Evolutionary conservation across 2,113 vertebrate species (phyloP).

Genomic region (Ageneiosus marmoratus): DNA sequence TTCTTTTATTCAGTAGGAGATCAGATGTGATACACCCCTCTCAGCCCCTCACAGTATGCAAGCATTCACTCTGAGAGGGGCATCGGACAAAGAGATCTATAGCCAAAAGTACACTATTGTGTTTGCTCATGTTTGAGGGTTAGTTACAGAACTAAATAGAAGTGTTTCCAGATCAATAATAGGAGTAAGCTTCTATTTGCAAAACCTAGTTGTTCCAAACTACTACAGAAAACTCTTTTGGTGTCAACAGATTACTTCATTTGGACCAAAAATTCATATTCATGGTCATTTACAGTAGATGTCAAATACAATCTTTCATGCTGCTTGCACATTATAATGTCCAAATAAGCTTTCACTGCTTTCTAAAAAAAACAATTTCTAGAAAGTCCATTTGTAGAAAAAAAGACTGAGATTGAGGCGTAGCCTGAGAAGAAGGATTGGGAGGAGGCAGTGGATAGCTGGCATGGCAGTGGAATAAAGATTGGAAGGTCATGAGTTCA

Average conservation of each 20-base stretch:
- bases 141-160: neutral
- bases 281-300: neutral
- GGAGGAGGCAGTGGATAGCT: too few species aligned
- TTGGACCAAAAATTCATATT: too few species aligned
- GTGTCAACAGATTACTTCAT: neutral
- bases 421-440: too few species aligned
- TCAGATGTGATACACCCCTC: slow-evolving; percentile 29
- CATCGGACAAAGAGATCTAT: slow-evolving; percentile 31
- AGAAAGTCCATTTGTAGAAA: too few species aligned
- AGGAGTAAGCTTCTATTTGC: neutral
- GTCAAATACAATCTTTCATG: too few species aligned
- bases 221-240: neutral
- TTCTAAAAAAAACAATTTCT: too few species aligned
- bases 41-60: slow-evolving; percentile 36
- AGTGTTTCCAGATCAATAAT: neutral
- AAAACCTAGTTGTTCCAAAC: neutral
- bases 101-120: slow-evolving; percentile 29
- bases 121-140: neutral
- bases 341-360: too few species aligned
- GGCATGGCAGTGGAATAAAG: too few species aligned
- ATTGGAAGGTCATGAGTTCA: too few species aligned
- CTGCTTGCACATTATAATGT: too few species aligned
- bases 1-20: slow-evolving; percentile 46
- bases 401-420: too few species aligned
- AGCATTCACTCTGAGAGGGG: slow-evolving; percentile 27